These are phyloP conservation scores for Conger conger DNA, from an alignment of 2,113 vertebrate genomes.

Conservation along the genomic window DNA sequence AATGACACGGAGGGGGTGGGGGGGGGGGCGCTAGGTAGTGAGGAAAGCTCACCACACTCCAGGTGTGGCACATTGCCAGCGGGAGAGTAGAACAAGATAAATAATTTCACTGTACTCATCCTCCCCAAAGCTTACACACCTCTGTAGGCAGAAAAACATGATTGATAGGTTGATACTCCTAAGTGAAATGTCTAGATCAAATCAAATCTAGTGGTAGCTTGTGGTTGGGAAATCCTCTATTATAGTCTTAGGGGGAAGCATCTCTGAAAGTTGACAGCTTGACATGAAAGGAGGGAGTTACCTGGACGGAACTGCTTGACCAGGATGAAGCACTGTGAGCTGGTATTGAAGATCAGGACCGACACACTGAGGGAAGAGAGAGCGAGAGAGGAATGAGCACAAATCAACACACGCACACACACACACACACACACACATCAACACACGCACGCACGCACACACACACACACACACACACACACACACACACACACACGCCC, in stretches of 20 bases:
- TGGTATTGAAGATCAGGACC: conserved; percentile 87
- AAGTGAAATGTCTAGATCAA: background rate
- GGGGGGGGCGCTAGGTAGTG: background rate
- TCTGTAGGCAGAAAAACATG: background rate
- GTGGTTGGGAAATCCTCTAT: background rate
- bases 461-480: background rate
- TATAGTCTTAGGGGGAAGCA: background rate
- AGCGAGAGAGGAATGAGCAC: background rate
- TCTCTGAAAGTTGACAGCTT: too few relatives aligned
- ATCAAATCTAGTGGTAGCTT: background rate
- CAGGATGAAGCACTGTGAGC: conserved; percentile 84
- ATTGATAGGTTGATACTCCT: background rate
- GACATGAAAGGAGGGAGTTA: conserved; percentile 46
- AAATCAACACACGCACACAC: background rate
- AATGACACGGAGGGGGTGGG: background rate
- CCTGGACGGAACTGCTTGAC: conserved; percentile 95
- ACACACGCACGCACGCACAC: too few relatives aligned
- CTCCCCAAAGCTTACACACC: background rate
- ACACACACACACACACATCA: background rate
- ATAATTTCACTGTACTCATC: conserved; percentile 7
- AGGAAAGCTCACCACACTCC: conserved; percentile 9
- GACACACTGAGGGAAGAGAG: conserved; percentile 70
- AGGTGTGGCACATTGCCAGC: background rate
- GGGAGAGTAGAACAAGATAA: background rate
- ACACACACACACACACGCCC: background rate